Base-by-base conservation (phyloP, 37 sponge, comb jelly and placozoan species). In the Diacarnus erythraeanus region DNA sequence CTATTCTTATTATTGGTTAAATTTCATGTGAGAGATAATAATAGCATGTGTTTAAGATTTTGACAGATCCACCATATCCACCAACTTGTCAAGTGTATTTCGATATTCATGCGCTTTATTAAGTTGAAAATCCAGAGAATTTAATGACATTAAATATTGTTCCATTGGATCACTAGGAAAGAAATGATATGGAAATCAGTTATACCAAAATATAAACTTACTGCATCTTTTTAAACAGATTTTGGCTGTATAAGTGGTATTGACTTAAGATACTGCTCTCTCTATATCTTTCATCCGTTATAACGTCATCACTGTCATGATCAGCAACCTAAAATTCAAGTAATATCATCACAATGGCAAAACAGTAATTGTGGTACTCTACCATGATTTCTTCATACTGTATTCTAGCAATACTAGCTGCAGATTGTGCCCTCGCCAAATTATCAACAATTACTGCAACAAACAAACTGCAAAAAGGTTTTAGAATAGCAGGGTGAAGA, bases 391-490 rank as follows among this genome's bases (percentile, higher is more conserved):
- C 66, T 6, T 31, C 30, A 18, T 65, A 31, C 2, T 25, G 3
- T 65, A n/a, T n/a, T n/a, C n/a, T n/a, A n/a, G n/a, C n/a, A 65
- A 30, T 65, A 35, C 51, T 78, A 29, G 88, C 93, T 26, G 85
- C 80, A 29, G 82, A 79, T 38, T 92, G 93, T 65, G 93, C 47
- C 12, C 81, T 74, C 2, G 86, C 87, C 27, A 95, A 67, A 57
- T 88, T 95, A 74, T 95, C 96, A 35, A 95, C 96, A 23, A 95
- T 95, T 41, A 95, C 96, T 25, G 96, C 96, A 59, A 95, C 87
- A 77, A 95, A 89, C 57, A 95, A 69, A 83, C 87, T 93, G 64
- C 21, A 66, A 12, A 15, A 12, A 47, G n/a, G n/a, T n/a, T n/a
- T n/a, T n/a, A n/a, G n/a, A n/a, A n/a, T n/a, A n/a, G n/a, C n/a